These are phyloP conservation scores for Pelusios castaneus DNA, from an alignment of 2,113 vertebrate genomes.

Conservation along the genomic window DNA sequence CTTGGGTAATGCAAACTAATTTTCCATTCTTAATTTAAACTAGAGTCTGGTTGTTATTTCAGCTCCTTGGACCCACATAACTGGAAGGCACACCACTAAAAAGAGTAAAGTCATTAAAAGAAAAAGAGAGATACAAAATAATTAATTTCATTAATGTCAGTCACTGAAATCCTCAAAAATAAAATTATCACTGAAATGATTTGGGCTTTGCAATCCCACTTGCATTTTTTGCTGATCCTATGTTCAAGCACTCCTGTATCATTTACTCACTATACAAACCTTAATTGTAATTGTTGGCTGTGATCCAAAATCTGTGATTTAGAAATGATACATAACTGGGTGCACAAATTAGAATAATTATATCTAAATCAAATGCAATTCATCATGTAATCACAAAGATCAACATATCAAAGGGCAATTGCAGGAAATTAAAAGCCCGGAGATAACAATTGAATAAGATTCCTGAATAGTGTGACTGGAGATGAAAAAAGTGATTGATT, in stretches of 20 bases:
- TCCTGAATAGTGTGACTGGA: not conserved
- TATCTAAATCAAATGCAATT: conserved; percentile 28
- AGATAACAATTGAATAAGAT: not conserved
- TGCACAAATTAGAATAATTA: conserved; percentile 29
- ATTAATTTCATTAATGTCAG: fast-evolving
- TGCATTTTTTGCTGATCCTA: not conserved
- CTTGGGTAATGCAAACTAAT: fast-evolving
- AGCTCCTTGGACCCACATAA: fast-evolving
- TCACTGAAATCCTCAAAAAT: not conserved
- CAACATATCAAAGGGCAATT: not conserved
- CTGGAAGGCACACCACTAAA: fast-evolving
- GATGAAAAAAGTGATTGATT: not conserved
- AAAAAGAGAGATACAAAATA: not conserved
- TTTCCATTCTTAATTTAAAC: not conserved
- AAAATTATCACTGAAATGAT: not conserved
- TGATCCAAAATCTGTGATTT: not conserved
- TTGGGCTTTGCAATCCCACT: not conserved
- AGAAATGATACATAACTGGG: not conserved
- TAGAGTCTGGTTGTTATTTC: fast-evolving
- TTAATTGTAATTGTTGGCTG: conserved; percentile 9
- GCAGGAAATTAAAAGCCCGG: not conserved
- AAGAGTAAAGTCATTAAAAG: not conserved
- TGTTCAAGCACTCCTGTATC: conserved; percentile 48
- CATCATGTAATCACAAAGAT: conserved; percentile 21
- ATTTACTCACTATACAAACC: not conserved